Conservation (phyloP, 2,113 vertebrate genomes). For the Coregonus clupeaformis region DNA sequence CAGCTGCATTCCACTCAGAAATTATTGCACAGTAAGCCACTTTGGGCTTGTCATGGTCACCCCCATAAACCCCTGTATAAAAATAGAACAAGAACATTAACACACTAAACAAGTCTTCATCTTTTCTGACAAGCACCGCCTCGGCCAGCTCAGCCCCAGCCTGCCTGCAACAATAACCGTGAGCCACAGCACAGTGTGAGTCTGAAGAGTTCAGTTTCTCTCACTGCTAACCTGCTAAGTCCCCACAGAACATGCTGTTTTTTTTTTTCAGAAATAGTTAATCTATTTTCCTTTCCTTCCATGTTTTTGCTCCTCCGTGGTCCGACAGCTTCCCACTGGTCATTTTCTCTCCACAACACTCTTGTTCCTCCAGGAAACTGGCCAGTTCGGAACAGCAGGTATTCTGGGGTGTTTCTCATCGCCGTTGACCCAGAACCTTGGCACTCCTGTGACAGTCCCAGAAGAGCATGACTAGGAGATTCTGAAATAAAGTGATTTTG, state of each 20-base stretch:
- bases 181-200: conserved; percentile 53
- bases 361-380: conserved; percentile 48
- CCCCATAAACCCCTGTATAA: conserved; percentile 80
- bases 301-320: conserved; percentile 35
- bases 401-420: conserved; percentile 64
- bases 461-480: conserved; percentile 39
- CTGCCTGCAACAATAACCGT: conserved; percentile 51
- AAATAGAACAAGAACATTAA: conserved; percentile 85
- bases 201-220: conserved; percentile 47
- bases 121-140: conserved; percentile 69
- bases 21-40: conserved; percentile 96
- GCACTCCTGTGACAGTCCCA: conserved; percentile 49
- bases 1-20: conserved; percentile 78
- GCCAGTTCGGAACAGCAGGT: conserved; percentile 60
- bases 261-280: conserved; percentile 36
- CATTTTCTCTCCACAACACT: conserved; percentile 33
- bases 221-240: conserved; percentile 41
- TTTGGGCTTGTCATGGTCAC: conserved; percentile 82
- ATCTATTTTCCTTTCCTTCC: conserved; percentile 22
- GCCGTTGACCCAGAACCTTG: conserved; percentile 49
- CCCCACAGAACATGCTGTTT: conserved; percentile 39
- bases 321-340: conserved; percentile 39
- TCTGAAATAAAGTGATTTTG: conserved; percentile 35
- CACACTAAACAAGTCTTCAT: conserved; percentile 79
- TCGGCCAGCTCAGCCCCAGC: conserved; percentile 53